Base-by-base conservation (phyloP, 2,888 invertebrate genomes). In the Lamellibrachia columna region DNA sequence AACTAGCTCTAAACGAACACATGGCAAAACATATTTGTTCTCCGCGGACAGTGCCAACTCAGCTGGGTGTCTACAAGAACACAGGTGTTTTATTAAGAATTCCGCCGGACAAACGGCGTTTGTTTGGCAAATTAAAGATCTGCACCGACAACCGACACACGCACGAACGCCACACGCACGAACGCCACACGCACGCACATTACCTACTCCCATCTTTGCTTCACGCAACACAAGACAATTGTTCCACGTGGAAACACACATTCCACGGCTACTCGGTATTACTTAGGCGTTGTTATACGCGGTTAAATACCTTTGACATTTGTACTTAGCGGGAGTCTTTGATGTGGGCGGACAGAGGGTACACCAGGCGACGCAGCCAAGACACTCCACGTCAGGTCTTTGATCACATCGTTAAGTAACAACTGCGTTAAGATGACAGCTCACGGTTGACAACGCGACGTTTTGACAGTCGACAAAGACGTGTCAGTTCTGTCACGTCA, bases 391-490 rank as follows among this genome's bases (percentile, higher is more conserved):
- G 22, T 22, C 22, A 6, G 15, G 75, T 11, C 75, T 75, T 75
- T 75, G 75, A 75, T 75, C 75, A 75, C 22, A n/a, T n/a, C 75
- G 75, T 75, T 75, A 75, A 75, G 75, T 75, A 75, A 75, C 75
- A 75, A 75, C 75, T 22, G 75, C 75, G 75, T 15, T 75, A 75
- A 75, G 75, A 75, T 75, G 75, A 75, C 75, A 75, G n/a, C 15
- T 75, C 75, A 75, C 75, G 75, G 22, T 75, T 75, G 75, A 75
- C 75, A 75, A 22, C 75, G n/a, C 22, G 75, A 75, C 75, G 75
- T 75, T 75, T 75, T 75, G 75, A 75, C 75, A 75, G 75, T 6
- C 75, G n/a, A 75, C 75, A 75, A 75, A 22, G 75, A 75, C 75
- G 75, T 75, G 75, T 75, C 75, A 75, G 22, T 75, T 75, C 22